phyloP scores from a whole-genome alignment of 2,113 vertebrate genomes.

The Silurus asotus region DNA sequence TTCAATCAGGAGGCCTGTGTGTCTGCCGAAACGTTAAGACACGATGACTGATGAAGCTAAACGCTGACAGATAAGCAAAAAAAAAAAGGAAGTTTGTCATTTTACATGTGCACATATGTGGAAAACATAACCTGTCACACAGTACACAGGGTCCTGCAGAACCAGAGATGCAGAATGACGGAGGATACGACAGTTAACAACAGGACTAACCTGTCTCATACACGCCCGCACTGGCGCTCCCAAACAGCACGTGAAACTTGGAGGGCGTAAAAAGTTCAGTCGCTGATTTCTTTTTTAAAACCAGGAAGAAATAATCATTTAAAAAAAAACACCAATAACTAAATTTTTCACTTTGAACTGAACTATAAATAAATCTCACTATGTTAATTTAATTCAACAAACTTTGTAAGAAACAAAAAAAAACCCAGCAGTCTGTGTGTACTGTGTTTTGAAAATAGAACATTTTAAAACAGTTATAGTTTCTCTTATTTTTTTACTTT shows the following conservation, averaged over 20 bases:
- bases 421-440: no score
- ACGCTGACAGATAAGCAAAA: not conserved
- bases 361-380: not conserved
- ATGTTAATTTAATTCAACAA: not conserved
- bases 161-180: not conserved
- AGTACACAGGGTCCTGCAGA: not conserved
- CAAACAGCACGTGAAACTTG: not conserved
- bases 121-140: not conserved
- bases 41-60: not conserved
- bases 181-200: slow-evolving; percentile 34
- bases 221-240: slow-evolving; percentile 25
- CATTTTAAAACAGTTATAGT: no score
- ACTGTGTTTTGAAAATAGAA: no score
- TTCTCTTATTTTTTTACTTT: no score
- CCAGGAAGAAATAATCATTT: no score
- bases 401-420: no score
- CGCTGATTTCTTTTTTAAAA: not conserved
- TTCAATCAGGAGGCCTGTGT: not conserved
- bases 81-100: not conserved
- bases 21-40: not conserved
- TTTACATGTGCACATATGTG: not conserved
- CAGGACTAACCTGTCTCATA: slow-evolving; percentile 28
- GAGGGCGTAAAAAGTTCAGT: not conserved
- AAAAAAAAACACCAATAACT: no score
- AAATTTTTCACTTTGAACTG: not conserved